Conservation (phyloP, 1,140 invertebrate species). For the Drosophila equinoxialis region DNA sequence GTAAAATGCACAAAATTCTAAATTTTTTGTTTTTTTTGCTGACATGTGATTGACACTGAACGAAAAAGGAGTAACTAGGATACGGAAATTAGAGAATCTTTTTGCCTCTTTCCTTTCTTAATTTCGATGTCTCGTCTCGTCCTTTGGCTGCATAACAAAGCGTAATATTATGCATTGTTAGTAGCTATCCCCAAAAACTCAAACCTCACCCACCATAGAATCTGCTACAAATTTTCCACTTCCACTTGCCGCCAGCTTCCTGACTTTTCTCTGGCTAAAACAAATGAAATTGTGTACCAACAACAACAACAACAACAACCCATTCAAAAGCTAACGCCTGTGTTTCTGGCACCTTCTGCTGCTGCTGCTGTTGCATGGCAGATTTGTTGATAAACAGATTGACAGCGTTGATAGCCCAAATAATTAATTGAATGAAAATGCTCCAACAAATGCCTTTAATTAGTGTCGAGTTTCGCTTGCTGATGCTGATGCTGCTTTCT, state of each 20-base stretch:
- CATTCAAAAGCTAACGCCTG: neutral
- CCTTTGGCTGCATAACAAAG: conserved; percentile 34
- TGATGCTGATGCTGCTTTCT: conserved; percentile 18
- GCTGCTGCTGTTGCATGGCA: conserved; percentile 42
- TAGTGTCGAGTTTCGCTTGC: conserved; percentile 68
- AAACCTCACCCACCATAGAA: neutral
- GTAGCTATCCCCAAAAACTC: neutral
- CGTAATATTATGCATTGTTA: conserved; percentile 52
- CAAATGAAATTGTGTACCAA: conserved; percentile 33
- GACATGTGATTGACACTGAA: conserved; percentile 47
- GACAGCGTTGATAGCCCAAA: conserved; percentile 78
- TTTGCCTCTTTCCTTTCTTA: neutral
- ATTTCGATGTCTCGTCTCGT: neutral
- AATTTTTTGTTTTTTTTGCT: conserved; percentile 4
- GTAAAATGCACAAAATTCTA: conserved; percentile 22
- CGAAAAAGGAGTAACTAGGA: conserved; percentile 16
- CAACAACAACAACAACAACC: conserved; percentile 18
- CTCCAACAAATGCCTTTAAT: conserved; percentile 78
- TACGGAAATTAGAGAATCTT: neutral
- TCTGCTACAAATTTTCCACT: neutral
- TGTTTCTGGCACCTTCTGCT: conserved; percentile 1
- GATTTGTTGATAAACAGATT: conserved; percentile 78
- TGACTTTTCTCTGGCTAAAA: conserved; percentile 27
- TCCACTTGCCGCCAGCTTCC: neutral
- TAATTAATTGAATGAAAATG: conserved; percentile 81